A percentile compares a stretch with the other conserved stretches of the same genome.
These are phyloP conservation scores for Scomber scombrus DNA, from an alignment of 2,113 vertebrate species.

Conservation along the genomic window DNA sequence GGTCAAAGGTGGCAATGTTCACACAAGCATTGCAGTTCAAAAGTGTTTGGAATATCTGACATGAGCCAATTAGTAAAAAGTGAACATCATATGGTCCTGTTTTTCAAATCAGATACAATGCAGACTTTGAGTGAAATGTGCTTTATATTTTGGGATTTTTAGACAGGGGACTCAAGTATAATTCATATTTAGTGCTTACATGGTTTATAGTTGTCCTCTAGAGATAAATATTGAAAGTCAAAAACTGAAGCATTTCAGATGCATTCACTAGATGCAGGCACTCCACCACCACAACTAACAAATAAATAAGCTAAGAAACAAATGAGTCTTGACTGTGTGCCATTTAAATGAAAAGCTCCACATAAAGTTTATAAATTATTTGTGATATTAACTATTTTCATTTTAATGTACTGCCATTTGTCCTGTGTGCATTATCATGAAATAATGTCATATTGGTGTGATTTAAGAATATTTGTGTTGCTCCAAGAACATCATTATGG, in stretches of 20 bases:
- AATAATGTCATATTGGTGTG: not conserved
- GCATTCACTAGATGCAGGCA: not conserved
- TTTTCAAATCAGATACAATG: no score
- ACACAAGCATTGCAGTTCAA: not conserved
- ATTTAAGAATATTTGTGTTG: no score
- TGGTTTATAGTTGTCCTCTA: not conserved
- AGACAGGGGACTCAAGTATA: not conserved
- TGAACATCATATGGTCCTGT: no score
- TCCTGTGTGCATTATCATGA: no score
- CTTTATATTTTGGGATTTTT: not conserved
- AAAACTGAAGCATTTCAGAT: not conserved
- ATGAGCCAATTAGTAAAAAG: not conserved
- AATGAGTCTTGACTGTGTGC: not conserved
- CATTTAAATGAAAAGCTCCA: not conserved
- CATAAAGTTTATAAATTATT: not conserved
- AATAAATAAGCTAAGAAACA: not conserved
- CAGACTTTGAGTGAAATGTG: no score
- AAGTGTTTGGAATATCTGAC: not conserved
- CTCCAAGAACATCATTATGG: no score
- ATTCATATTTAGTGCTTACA: constrained; percentile 2
- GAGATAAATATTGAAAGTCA: constrained; percentile 1
- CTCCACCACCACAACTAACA: not conserved
- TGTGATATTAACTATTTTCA: no score
- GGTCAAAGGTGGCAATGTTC: constrained; percentile 8
- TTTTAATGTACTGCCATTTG: no score